Evolutionary conservation across 2,797 vertebrate genomes (phyloP).

Genomic region (Lerista edwardsae): DNA sequence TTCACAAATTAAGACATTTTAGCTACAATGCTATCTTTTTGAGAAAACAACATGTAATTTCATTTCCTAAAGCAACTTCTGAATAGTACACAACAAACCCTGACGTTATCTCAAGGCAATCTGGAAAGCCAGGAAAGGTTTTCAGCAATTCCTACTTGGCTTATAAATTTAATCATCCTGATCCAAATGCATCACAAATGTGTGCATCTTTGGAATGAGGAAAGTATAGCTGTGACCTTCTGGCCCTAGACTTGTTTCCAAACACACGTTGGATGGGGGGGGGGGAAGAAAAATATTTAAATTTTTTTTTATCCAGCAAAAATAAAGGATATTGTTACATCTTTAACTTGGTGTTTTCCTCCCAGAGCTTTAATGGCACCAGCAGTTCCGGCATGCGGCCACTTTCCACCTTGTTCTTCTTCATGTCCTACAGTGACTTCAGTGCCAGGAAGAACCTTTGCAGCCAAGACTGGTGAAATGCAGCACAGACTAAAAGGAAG

Average conservation of each 20-base stretch:
- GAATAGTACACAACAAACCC: not conserved
- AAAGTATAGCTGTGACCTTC: too few relatives aligned
- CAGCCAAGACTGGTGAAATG: constrained; percentile 89
- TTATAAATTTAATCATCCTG: not conserved
- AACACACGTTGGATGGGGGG: not conserved
- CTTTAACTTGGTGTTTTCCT: constrained; percentile 82
- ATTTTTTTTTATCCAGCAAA: not conserved
- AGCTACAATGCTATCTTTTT: too few relatives aligned
- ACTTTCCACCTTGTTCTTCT: constrained; percentile 84
- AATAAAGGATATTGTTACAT: constrained; percentile 87
- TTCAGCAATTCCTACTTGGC: not conserved
- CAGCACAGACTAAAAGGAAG: constrained; percentile 85
- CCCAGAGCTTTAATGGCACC: constrained; percentile 85
- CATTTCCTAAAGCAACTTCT: not conserved
- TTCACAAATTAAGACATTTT: too few relatives aligned
- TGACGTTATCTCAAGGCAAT: not conserved
- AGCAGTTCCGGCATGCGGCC: constrained; percentile 84
- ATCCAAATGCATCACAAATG: not conserved
- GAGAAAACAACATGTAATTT: not conserved
- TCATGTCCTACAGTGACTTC: constrained; percentile 93
- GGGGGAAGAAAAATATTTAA: not conserved
- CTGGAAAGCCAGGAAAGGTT: not conserved
- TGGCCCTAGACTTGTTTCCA: not conserved
- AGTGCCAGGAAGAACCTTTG: constrained; percentile 85
- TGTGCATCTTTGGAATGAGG: too few relatives aligned